Percentiles rank a stretch among this genome's conserved stretches.
These are phyloP conservation scores for Prionace glauca DNA, from an alignment of 2,797 vertebrate genomes.

Conservation along the genomic window DNA sequence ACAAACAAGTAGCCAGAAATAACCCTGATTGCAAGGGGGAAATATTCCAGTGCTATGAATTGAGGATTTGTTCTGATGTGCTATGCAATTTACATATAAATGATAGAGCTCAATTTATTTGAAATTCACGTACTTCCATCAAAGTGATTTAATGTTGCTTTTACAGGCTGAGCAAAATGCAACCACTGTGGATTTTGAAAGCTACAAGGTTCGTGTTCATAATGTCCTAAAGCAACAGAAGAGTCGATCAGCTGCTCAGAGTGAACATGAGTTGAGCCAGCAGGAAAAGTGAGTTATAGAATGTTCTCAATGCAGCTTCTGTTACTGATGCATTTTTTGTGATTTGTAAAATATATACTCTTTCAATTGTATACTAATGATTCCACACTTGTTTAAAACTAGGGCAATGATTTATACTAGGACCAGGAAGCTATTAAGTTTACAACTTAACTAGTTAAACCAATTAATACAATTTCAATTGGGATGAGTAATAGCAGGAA, in stretches of 20 bases:
- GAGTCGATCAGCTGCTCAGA: constrained; percentile 59
- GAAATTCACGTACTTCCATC: neutral
- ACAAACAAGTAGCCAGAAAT: neutral
- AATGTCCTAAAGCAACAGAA: constrained; percentile 90
- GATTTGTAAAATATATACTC: neutral
- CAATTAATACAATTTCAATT: too few species aligned
- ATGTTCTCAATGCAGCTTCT: neutral
- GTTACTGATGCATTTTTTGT: neutral
- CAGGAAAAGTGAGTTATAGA: constrained; percentile 72
- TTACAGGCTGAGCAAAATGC: constrained; percentile 73
- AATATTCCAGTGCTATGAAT: neutral
- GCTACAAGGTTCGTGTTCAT: constrained; percentile 93
- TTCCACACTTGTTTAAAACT: neutral
- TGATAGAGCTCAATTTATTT: neutral
- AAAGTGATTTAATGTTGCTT: neutral
- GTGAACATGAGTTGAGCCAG: constrained; percentile 73
- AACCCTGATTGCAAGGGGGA: neutral
- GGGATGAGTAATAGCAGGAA: too few species aligned
- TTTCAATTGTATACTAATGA: neutral
- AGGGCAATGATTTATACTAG: too few species aligned
- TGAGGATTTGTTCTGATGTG: neutral
- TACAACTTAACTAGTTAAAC: too few species aligned
- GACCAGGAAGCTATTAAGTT: too few species aligned
- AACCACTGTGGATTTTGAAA: constrained; percentile 79
- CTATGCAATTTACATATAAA: neutral